A percentile compares a stretch with the other conserved stretches of the same genome.
These are phyloP conservation scores for Drosophila dives DNA, from an alignment of 2,888 invertebrate species.

Conservation along the genomic window DNA sequence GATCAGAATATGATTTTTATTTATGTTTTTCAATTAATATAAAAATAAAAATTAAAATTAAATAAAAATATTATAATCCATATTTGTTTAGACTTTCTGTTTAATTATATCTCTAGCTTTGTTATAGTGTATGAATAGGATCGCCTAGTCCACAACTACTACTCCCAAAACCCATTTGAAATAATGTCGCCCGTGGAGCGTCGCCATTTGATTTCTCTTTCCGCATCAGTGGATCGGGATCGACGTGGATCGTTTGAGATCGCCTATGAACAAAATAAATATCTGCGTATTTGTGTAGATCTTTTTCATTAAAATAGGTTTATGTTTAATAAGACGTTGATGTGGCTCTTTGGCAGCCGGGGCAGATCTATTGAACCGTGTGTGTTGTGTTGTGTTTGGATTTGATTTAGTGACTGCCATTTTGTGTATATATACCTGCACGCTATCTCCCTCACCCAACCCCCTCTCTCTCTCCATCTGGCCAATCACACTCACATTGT, in stretches of 20 bases:
- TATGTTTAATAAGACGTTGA: constrained; percentile 69
- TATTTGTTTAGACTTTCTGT: rapidly evolving
- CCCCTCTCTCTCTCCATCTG: not conserved
- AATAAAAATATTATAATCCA: not conserved
- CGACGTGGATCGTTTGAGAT: constrained; percentile 34
- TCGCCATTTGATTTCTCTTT: constrained; percentile 59
- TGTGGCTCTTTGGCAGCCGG: constrained; percentile 37
- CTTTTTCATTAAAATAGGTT: constrained; percentile 72
- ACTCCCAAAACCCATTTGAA: constrained; percentile 32
- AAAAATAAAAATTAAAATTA: not conserved
- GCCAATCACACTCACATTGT: constrained; percentile 52
- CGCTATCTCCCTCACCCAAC: not conserved
- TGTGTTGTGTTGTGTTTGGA: constrained; percentile 32
- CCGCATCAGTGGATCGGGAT: constrained; percentile 48
- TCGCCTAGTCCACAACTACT: constrained; percentile 4
- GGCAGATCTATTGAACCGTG: constrained; percentile 49
- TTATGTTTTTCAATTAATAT: not conserved
- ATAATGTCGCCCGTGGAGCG: constrained; percentile 46
- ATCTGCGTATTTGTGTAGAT: constrained; percentile 55
- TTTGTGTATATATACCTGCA: constrained; percentile 53
- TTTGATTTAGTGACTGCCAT: constrained; percentile 79
- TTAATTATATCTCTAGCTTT: not conserved
- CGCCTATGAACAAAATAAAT: constrained; percentile 24
- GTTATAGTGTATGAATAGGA: constrained; percentile 12
- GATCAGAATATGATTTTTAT: no score